Percentiles rank a stretch among this genome's conserved stretches.
These are phyloP conservation scores for Chiridota heheva DNA, from an alignment of 35 echinoderm and acorn worm species.

Conservation along the genomic window DNA sequence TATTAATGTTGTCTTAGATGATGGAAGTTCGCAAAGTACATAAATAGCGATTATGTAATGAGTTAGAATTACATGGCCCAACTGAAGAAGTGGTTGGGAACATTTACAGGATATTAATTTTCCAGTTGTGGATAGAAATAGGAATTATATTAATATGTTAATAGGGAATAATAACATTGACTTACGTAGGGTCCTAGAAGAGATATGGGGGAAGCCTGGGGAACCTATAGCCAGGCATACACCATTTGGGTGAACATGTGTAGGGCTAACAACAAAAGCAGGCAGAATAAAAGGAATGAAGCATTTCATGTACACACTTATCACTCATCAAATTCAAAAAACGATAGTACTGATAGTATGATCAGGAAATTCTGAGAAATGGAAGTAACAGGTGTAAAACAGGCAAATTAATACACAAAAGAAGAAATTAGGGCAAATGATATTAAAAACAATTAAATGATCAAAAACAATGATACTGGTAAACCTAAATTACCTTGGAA, in stretches of 20 bases:
- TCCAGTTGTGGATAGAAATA: slow-evolving; percentile 20
- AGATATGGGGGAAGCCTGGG: slow-evolving; percentile 15
- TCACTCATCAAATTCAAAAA: background rate
- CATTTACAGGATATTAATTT: slow-evolving; percentile 24
- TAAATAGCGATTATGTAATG: slow-evolving; percentile 37
- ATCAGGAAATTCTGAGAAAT: slow-evolving; percentile 41
- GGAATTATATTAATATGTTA: slow-evolving; percentile 34
- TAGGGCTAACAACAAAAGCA: slow-evolving; percentile 23
- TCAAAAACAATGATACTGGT: background rate
- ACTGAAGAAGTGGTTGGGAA: slow-evolving; percentile 37
- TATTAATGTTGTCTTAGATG: slow-evolving; percentile 42
- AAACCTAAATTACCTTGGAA: slow-evolving; percentile 5
- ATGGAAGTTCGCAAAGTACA: slow-evolving; percentile 48
- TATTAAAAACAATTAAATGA: slow-evolving; percentile 1
- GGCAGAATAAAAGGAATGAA: background rate
- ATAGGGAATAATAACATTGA: slow-evolving; percentile 27
- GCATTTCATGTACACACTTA: background rate
- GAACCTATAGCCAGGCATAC: slow-evolving; percentile 38
- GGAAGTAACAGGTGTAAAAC: slow-evolving; percentile 22
- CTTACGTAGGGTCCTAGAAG: slow-evolving; percentile 20
- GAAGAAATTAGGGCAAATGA: slow-evolving; percentile 30
- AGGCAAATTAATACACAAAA: slow-evolving; percentile 5
- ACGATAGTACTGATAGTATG: slow-evolving; percentile 11
- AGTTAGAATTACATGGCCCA: slow-evolving; percentile 24
- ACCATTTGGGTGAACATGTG: slow-evolving; percentile 25